phyloP scores from a whole-genome alignment of 1,140 invertebrate species.

The Pseudomyrmex cubaensis region DNA sequence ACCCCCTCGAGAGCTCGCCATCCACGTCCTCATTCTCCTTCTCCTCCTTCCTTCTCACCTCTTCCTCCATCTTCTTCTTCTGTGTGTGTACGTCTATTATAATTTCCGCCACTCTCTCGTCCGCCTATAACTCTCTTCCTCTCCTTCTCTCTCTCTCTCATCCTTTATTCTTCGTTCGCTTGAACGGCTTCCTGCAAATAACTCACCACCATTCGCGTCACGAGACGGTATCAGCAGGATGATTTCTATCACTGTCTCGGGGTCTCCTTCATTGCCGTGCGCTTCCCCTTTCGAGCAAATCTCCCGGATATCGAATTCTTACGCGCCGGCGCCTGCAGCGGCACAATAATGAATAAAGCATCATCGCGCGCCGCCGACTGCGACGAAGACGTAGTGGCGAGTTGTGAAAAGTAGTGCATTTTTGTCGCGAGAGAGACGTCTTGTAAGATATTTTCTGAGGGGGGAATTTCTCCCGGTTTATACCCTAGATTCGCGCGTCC shows the following conservation, averaged over 20 bases:
- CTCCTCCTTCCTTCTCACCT: not conserved
- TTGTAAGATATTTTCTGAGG: conserved; percentile 50
- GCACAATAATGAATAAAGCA: conserved; percentile 59
- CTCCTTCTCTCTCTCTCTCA: not conserved
- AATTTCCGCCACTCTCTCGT: conserved; percentile 52
- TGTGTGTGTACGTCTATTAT: conserved; percentile 50
- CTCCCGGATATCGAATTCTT: conserved; percentile 58
- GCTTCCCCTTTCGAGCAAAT: conserved; percentile 6
- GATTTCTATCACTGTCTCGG: conserved; percentile 58
- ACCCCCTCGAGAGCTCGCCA: conserved; percentile 15
- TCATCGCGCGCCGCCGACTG: conserved; percentile 13
- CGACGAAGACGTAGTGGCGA: not conserved
- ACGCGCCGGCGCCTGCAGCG: conserved; percentile 34
- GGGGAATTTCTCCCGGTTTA: conserved; percentile 9
- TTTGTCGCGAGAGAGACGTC: conserved; percentile 39
- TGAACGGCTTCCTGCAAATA: conserved; percentile 59
- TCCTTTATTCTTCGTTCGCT: conserved; percentile 51
- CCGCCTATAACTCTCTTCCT: conserved; percentile 4
- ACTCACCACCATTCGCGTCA: conserved; percentile 49
- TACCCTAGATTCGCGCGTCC: not conserved
- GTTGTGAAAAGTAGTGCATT: conserved; percentile 26
- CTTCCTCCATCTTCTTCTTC: not conserved
- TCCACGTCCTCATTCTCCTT: not conserved
- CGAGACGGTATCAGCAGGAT: conserved; percentile 50
- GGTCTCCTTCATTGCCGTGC: not conserved